Conservation (phyloP, 1,140 invertebrate species). For the Lepidotrigona ventralis region DNA sequence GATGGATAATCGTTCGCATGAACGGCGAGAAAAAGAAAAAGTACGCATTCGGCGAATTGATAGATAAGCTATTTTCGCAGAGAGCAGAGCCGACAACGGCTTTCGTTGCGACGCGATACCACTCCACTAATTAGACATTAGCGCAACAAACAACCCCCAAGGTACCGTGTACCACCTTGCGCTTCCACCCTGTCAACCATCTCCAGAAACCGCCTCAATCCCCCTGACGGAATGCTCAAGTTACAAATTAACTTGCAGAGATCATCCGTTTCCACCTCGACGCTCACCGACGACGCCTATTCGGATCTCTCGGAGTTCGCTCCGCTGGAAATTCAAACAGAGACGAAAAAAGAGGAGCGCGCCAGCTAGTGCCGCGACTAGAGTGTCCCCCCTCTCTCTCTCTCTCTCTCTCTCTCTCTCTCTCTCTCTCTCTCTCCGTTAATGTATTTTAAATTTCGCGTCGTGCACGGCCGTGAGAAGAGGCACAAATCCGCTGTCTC, state of each 20-base stretch:
- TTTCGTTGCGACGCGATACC: slow-evolving; percentile 73
- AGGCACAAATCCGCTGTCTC: too few species aligned
- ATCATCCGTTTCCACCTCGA: slow-evolving; percentile 74
- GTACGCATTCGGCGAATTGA: background rate
- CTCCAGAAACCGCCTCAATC: slow-evolving; percentile 63
- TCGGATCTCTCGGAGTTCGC: slow-evolving; percentile 32
- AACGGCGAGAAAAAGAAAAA: background rate
- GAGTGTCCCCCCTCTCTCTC: background rate
- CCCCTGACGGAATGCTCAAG: slow-evolving; percentile 73
- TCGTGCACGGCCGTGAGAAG: background rate
- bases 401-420: background rate
- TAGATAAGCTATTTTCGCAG: slow-evolving; percentile 43
- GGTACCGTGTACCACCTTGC: slow-evolving; percentile 64
- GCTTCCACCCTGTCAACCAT: slow-evolving; percentile 48
- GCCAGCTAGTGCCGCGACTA: background rate
- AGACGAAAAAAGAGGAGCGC: slow-evolving; percentile 36
- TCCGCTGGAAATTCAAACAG: slow-evolving; percentile 61
- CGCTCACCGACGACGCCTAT: slow-evolving; percentile 58
- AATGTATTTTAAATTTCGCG: slow-evolving; percentile 19
- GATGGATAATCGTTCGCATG: background rate
- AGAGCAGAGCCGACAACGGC: slow-evolving; percentile 62
- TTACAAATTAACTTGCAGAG: slow-evolving; percentile 79
- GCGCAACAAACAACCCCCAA: slow-evolving; percentile 77
- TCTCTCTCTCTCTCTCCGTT: background rate
- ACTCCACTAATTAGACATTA: slow-evolving; percentile 79